phyloP scores from a whole-genome alignment of 92 coral and sea anemone genomes.

The Zoanthus gigantus region DNA sequence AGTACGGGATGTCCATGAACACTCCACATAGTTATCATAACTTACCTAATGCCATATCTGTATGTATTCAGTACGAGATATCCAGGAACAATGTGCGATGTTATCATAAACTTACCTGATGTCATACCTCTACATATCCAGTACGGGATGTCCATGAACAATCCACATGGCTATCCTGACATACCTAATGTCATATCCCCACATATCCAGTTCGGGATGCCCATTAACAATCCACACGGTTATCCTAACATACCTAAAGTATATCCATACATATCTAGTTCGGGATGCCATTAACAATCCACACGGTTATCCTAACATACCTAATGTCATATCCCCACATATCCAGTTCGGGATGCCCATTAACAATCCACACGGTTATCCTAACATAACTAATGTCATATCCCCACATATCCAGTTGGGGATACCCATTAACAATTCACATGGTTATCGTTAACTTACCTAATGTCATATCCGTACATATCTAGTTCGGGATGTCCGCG shows the following conservation, averaged over 20 bases:
- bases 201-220: neutral
- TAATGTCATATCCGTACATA: conserved; percentile 97
- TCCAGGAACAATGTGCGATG: too few species aligned
- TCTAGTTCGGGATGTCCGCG: conserved; percentile 96
- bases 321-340: neutral
- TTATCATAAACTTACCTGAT: neutral
- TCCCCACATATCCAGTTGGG: neutral
- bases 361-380: neutral
- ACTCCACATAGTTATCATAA: neutral
- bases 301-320: neutral
- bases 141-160: neutral
- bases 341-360: neutral
- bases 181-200: neutral
- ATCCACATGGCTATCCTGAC: too few species aligned
- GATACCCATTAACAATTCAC: neutral
- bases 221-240: neutral
- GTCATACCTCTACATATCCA: neutral
- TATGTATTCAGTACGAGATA: too few species aligned
- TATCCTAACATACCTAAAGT: neutral
- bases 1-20: neutral
- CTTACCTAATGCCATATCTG: neutral
- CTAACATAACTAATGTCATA: neutral
- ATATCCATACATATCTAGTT: neutral
- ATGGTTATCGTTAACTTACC: conserved; percentile 51
- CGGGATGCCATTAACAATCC: neutral